These are phyloP conservation scores for Ditylenchus dipsaci DNA, from an alignment of 1,140 invertebrate genomes.

Conservation along the genomic window DNA sequence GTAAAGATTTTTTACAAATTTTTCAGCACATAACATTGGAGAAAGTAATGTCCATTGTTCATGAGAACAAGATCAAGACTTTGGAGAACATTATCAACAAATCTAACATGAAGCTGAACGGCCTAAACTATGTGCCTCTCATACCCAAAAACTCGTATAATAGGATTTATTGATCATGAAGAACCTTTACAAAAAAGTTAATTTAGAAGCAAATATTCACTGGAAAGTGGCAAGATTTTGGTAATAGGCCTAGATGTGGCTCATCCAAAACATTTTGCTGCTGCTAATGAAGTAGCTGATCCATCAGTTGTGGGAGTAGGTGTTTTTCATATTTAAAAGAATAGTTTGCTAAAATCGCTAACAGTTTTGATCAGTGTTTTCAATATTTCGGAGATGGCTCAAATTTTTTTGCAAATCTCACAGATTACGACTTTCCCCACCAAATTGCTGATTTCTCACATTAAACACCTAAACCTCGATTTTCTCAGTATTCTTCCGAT, in stretches of 20 bases:
- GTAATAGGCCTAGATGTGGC: constrained; percentile 26
- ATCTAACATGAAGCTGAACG: constrained; percentile 16
- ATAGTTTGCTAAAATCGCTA: too few relatives aligned
- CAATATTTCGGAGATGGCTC: too few relatives aligned
- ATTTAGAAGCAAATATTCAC: not conserved
- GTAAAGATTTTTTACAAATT: too few relatives aligned
- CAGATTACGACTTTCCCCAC: too few relatives aligned
- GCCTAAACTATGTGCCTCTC: constrained; percentile 21
- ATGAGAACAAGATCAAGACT: constrained; percentile 17
- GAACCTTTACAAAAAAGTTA: too few relatives aligned
- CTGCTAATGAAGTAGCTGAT: constrained; percentile 4
- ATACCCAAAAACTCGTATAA: not conserved
- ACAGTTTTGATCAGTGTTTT: too few relatives aligned
- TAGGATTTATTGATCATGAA: too few relatives aligned
- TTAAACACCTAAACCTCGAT: too few relatives aligned
- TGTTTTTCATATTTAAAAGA: too few relatives aligned
- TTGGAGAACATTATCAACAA: constrained; percentile 27
- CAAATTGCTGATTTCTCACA: too few relatives aligned
- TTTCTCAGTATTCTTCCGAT: not conserved
- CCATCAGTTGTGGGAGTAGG: constrained; percentile 31
- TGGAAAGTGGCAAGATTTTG: not conserved
- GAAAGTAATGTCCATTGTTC: constrained; percentile 14
- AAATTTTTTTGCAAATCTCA: too few relatives aligned
- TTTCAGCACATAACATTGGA: constrained; percentile 21
- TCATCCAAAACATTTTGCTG: not conserved